Evolutionary conservation across 2,888 invertebrate species (phyloP), one percentile per base, ranked within the genome.

Genomic region (Perizoma affinitatum): DNA sequence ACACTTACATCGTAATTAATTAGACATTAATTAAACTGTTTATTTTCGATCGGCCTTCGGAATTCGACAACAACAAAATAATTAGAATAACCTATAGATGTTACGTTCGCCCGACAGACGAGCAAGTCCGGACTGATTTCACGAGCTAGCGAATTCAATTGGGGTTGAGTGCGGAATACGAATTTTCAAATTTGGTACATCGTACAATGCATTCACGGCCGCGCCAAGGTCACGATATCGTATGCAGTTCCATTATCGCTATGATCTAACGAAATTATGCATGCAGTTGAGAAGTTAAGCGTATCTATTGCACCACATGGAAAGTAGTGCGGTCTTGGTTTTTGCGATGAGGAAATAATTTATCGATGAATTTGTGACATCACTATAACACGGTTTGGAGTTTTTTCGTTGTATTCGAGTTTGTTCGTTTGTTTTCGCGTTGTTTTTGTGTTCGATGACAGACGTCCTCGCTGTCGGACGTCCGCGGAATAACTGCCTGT

Each of bases 221-320:
- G 71, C 74, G 70, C 71, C 83, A 87, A 88, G 90, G 89, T 79
- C 83, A 74, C 53, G 67, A 60, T 74, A 79, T 80, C 80, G 81
- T 82, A 79, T 83, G 83, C 84, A 82, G 70, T 80, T 72, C 74
- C 65, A 61, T 62, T 81, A 82, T 83, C 80, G 74, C 73, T 79
- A 80, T 81, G 75, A 87, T 84, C 80, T 76, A 82, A 81, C 80
- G 78, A 76, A 87, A 87, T 87, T 86, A 86, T 87, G 83, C 83
- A 86, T 80, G 80, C 81, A 67, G 68, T 74, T 69, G 53, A 73
- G 70, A 74, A 79, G 66, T 78, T 76, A 61, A 76, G 78, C 79
- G 82, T 79, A 76, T 72, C 7, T 44, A 54, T 60, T 58, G 58
- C 58, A 57, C 48, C 54, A 46, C 35, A 44, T 9, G 43, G 51